Base-by-base conservation (phyloP, 2,797 vertebrate species). In the Naso thynnoides region DNA sequence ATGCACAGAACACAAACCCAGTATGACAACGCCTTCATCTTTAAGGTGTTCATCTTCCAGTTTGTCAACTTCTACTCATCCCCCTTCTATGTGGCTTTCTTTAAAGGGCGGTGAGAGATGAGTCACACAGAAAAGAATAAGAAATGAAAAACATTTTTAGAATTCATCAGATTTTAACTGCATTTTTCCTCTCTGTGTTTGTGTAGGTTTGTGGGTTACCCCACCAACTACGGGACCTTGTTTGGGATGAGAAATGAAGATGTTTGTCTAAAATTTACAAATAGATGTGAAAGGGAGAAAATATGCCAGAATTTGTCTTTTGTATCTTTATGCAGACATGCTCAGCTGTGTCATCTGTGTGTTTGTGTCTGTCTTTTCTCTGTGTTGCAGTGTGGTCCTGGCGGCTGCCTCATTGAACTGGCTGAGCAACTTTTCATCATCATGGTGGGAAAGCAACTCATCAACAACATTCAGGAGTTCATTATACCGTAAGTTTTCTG, bases 1-100 rank as follows among this genome's bases (percentile, higher is more conserved):
- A 96, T 96, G 95, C 95, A 96, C 83, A 89, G 95, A 82, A 96
- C 95, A 10, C 95, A 96, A 87, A 94, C 95, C 2, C 91, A 95
- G 72, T 94, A 94, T 13, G 95, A 96, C 71, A 96, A 96, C 0
- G 93, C 95, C 49, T 96, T 96, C 81, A 95, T 93, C 67, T 95
- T 96, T 83, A 96, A 96, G 73, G 96, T 95, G 61, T 96, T 96
- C 90, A 92, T 96, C 86, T 96, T 96, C 91, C 95, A 96, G 90
- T 96, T 95, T 85, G 94, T 96, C 78, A 95, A 93, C 87, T 96
- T 96, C 92, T 96, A 95, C 83, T 96, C 95, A 0, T 95, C 95
- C 0, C 95, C 95, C 1, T 96, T 95, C 86, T 96, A 94, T 2
- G 93, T 95, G 86, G 95, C 95, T 16, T 96, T 96, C 92, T 95